These are phyloP conservation scores for Euspilapteryx auroguttella DNA, from an alignment of 2,888 invertebrate species.

Conservation along the genomic window DNA sequence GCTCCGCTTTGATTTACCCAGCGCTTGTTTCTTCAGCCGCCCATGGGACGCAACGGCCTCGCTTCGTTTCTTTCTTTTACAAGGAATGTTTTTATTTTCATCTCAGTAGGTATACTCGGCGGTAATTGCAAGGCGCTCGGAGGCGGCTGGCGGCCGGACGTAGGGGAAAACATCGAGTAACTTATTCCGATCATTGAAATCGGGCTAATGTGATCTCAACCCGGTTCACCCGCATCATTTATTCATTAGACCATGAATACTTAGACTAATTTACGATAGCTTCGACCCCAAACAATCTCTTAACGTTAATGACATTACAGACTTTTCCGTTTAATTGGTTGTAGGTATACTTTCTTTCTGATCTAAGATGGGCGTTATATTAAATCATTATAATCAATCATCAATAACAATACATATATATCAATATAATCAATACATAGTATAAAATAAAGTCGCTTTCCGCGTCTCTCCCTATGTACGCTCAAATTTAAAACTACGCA, in stretches of 20 bases:
- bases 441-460: no score
- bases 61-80: not conserved
- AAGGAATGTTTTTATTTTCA: no score
- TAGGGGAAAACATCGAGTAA: slow-evolving; percentile 16
- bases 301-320: slow-evolving; percentile 29
- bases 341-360: no score
- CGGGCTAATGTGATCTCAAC: slow-evolving; percentile 33
- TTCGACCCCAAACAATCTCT: slow-evolving; percentile 23
- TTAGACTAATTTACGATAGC: slow-evolving; percentile 37
- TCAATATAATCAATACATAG: no score
- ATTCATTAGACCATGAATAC: slow-evolving; percentile 48
- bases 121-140: no score
- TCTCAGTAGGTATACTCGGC: no score
- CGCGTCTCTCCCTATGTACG: no score
- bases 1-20: slow-evolving; percentile 2
- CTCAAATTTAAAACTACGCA: no score
- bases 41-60: slow-evolving; percentile 1
- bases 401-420: no score
- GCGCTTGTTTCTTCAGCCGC: not conserved
- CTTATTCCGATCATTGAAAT: slow-evolving; percentile 37
- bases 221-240: slow-evolving; percentile 30
- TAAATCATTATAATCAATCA: no score
- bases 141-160: slow-evolving; percentile 7
- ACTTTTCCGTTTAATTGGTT: no score
- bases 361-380: no score